phyloP scores from a whole-genome alignment of 2,113 vertebrate genomes.

The Formicarius rufipectus region DNA sequence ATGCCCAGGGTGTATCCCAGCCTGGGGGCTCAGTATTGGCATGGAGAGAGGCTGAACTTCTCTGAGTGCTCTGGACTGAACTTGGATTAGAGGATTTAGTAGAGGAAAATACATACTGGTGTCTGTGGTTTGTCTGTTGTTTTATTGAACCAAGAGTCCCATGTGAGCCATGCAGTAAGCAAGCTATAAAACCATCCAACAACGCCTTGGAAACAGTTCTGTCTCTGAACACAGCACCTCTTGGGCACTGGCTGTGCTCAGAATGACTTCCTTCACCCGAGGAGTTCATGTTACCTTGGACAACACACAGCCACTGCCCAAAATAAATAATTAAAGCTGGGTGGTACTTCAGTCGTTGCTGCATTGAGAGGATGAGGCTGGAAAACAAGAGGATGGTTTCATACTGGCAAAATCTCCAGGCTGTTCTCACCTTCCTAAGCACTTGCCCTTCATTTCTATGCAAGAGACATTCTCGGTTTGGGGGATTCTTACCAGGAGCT shows the following conservation, averaged over 20 bases:
- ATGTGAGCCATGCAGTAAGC: background rate
- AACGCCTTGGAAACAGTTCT: slow-evolving; percentile 22
- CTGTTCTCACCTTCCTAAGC: background rate
- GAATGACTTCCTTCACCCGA: background rate
- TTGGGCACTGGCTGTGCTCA: background rate
- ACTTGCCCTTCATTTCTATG: slow-evolving; percentile 48
- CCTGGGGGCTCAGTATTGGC: background rate
- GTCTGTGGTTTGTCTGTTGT: slow-evolving; percentile 4
- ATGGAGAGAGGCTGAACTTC: background rate
- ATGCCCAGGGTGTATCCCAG: background rate
- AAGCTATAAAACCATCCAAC: slow-evolving; percentile 46
- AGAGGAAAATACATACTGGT: background rate
- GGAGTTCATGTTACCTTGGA: background rate
- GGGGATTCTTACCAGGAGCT: slow-evolving; percentile 59
- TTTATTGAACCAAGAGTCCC: slow-evolving; percentile 46
- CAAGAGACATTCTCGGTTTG: slow-evolving; percentile 35
- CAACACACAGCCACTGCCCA: background rate
- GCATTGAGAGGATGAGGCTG: background rate
- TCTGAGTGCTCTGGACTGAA: background rate
- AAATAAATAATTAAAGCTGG: slow-evolving; percentile 7
- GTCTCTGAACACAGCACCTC: background rate
- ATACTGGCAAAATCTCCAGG: slow-evolving; percentile 9
- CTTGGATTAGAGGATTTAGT: background rate
- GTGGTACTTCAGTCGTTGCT: background rate
- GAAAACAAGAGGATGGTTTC: background rate